These are phyloP conservation scores for Phataginus tricuspis DNA, from an alignment of 2,797 vertebrate species.

Conservation along the genomic window DNA sequence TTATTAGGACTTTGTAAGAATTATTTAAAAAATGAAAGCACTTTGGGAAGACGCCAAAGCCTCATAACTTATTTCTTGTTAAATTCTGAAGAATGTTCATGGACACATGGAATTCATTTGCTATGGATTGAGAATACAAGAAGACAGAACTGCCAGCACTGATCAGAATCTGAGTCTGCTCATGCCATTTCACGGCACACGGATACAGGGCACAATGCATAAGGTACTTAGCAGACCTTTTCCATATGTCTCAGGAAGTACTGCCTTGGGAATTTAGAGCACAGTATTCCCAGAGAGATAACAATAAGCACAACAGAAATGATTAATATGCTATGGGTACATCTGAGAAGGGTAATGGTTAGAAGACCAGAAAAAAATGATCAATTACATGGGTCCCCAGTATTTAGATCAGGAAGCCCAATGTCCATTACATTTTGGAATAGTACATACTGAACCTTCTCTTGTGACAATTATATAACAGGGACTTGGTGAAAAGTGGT, in stretches of 20 bases:
- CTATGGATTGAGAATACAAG: not conserved
- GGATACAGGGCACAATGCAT: not conserved
- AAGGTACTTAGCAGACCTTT: slow-evolving; percentile 29
- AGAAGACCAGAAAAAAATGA: not conserved
- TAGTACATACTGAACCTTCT: not conserved
- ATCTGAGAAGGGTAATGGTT: not conserved
- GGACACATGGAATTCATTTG: not conserved
- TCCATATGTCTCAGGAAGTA: not conserved
- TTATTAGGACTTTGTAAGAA: slow-evolving; percentile 1
- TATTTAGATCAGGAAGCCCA: not conserved
- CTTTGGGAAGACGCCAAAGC: not conserved
- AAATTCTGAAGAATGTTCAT: not conserved
- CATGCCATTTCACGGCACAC: not conserved
- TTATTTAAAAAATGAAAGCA: not conserved
- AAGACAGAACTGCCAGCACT: not conserved
- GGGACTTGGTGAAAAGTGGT: not conserved
- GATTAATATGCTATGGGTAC: not conserved
- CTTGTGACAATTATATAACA: not conserved
- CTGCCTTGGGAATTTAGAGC: slow-evolving; percentile 54
- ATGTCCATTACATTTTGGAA: not conserved
- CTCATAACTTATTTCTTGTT: slow-evolving; percentile 14
- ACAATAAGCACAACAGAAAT: not conserved
- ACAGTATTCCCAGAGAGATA: slow-evolving; percentile 62
- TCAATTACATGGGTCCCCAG: not conserved
- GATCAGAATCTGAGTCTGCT: not conserved